Percentiles rank a stretch among this genome's conserved stretches.
Evolutionary conservation across 2,888 invertebrate species (phyloP).

Genomic region (Monopis laevigella): DNA sequence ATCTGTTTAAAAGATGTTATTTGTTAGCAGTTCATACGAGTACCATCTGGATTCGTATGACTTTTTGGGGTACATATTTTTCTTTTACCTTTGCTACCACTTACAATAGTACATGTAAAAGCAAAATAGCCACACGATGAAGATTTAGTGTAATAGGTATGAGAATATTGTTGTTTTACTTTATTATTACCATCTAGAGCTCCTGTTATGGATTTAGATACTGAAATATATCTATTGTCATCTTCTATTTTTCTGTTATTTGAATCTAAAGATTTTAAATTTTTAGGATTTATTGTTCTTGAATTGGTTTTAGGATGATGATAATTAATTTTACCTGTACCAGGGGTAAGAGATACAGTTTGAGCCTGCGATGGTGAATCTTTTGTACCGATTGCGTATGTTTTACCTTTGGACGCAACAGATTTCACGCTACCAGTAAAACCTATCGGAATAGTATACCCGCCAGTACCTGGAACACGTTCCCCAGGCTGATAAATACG

Average conservation of each 20-base stretch:
- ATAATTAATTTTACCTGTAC: slow-evolving; percentile 53
- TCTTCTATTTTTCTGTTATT: slow-evolving; percentile 46
- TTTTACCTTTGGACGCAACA: slow-evolving; percentile 67
- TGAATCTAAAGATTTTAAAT: slow-evolving; percentile 40
- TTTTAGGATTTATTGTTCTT: slow-evolving; percentile 30
- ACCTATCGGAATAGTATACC: slow-evolving; percentile 74
- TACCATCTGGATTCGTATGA: slow-evolving; percentile 79
- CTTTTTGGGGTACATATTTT: slow-evolving; percentile 85
- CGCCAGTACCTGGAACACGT: slow-evolving; percentile 72
- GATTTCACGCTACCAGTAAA: slow-evolving; percentile 75
- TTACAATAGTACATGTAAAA: slow-evolving; percentile 83
- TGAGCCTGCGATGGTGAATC: slow-evolving; percentile 74
- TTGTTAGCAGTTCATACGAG: slow-evolving; percentile 68
- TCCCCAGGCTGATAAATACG: slow-evolving; percentile 73
- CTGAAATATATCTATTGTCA: slow-evolving; percentile 77
- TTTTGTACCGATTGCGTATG: slow-evolving; percentile 65
- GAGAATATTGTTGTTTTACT: slow-evolving; percentile 77
- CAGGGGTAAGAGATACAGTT: slow-evolving; percentile 65
- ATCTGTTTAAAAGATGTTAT: no score
- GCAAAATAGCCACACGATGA: slow-evolving; percentile 90
- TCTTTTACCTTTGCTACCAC: slow-evolving; percentile 78
- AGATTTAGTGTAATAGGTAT: slow-evolving; percentile 85
- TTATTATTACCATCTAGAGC: slow-evolving; percentile 70
- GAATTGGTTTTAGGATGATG: slow-evolving; percentile 26
- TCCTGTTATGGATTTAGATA: slow-evolving; percentile 83